Base-by-base conservation (phyloP, 1,140 invertebrate species). In the Bombus superbus region DNA sequence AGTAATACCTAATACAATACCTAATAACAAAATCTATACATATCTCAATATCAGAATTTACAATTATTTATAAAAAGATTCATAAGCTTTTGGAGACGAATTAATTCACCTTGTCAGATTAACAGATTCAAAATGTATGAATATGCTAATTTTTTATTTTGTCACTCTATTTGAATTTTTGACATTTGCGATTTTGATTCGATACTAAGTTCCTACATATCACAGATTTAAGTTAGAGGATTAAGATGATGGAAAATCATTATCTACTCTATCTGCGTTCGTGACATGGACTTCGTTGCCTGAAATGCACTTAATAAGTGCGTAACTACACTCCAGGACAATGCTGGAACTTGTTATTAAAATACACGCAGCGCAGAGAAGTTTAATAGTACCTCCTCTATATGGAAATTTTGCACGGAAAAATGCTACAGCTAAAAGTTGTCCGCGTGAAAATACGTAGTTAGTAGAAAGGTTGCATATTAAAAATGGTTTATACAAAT, bases 321-420 rank as follows among this genome's bases (percentile, higher is more conserved):
- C 59, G 73, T 42, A 38, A 6, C 44, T 8, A 15, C 28, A 62
- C 73, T 35, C 22, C 40, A n/a, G 64, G 9, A 22, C n/a, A 57
- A 78, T 71, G 74, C 25, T n/a, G 82, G 5, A 28, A 28, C 64
- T 83, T 78, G 82, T 83, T 83, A 83, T 83, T 83, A 83, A 83
- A 83, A 83, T 83, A 83, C 64, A 78, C 82, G 47, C 74, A 71
- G 47, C n/a, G 47, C 28, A 25, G 82, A 25, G 71, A 83, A 78
- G 74, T 83, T 83, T 83, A 83, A 83, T 83, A 64, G 71, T 57
- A n/a, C 64, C 57, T 59, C 64, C 82, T 78, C 47, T 44, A 32
- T 78, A 78, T 83, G 59, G 28, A 62, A 62, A 62, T 62, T 78
- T 78, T 62, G 2, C n/a, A 40, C 38, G 72, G 44, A 32, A 76